Evolutionary conservation across 2,888 invertebrate species (phyloP).

Genomic region (Pristionchus japonicus): DNA sequence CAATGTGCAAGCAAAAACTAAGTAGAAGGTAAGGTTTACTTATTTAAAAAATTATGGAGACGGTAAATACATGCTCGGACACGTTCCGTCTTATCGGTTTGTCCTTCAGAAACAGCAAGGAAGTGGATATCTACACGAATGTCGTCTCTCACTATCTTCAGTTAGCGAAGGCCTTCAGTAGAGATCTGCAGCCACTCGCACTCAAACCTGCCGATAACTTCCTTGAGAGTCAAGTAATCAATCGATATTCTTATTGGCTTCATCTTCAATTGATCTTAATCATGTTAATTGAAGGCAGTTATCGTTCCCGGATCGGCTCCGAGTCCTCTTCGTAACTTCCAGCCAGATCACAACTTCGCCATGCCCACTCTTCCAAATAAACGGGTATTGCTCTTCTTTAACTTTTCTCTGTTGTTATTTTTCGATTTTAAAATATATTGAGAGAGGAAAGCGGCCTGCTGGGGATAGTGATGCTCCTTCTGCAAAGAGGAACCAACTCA

Average conservation of each 20-base stretch:
- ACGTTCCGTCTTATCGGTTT: not conserved
- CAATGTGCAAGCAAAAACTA: conserved; percentile 57
- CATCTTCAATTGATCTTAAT: too few relatives aligned
- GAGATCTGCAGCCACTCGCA: conserved; percentile 36
- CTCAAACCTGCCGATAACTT: conserved; percentile 37
- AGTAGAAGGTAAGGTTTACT: conserved; percentile 55
- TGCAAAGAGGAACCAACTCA: conserved; percentile 5
- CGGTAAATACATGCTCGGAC: too few relatives aligned
- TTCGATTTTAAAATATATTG: not conserved
- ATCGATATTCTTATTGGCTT: too few relatives aligned
- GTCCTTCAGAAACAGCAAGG: conserved; percentile 2
- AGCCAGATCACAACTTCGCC: not conserved
- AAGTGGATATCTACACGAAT: conserved; percentile 1
- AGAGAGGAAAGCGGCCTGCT: not conserved
- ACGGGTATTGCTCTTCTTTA: not conserved
- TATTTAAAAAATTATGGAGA: too few relatives aligned
- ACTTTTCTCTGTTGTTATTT: not conserved
- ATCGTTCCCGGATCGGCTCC: conserved; percentile 13
- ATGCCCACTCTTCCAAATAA: not conserved
- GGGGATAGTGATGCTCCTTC: not conserved
- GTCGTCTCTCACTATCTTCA: conserved; percentile 32
- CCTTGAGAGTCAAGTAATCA: conserved; percentile 42
- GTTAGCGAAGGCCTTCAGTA: conserved; percentile 35
- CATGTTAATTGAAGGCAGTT: not conserved
- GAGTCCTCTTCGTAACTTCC: conserved; percentile 44